These are phyloP conservation scores for Columba janthina DNA, from an alignment of 2,113 vertebrate species.

Conservation along the genomic window DNA sequence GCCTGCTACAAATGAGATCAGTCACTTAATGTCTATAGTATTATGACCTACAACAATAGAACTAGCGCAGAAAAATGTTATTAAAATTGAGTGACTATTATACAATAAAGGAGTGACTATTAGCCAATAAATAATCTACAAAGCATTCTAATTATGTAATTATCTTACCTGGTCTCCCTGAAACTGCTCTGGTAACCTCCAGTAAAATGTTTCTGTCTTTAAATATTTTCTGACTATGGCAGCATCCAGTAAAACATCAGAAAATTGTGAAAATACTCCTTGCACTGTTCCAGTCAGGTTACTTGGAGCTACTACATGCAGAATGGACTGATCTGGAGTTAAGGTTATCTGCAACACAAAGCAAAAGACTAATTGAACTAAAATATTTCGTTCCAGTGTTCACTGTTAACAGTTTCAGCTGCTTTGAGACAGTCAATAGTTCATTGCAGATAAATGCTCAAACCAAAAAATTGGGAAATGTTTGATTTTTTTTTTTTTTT, in stretches of 20 bases:
- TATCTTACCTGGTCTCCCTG: constrained; percentile 83
- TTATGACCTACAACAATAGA: not conserved
- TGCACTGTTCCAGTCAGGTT: constrained; percentile 79
- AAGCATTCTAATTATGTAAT: not conserved
- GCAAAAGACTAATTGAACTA: not conserved
- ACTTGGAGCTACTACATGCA: constrained; percentile 83
- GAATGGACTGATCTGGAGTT: constrained; percentile 46
- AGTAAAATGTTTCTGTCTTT: constrained; percentile 84
- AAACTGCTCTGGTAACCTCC: constrained; percentile 84
- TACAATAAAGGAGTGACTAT: not conserved
- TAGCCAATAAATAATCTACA: not conserved
- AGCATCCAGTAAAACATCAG: constrained; percentile 83
- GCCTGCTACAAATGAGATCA: not conserved
- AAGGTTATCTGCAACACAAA: constrained; percentile 73
- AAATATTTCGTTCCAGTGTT: not conserved
- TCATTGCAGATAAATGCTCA: not conserved
- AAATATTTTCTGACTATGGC: constrained; percentile 67
- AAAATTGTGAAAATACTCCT: constrained; percentile 82
- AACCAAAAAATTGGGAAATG: not conserved
- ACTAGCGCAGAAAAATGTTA: not conserved
- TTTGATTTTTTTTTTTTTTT: not conserved
- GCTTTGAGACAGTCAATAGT: not conserved
- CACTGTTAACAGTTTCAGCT: not conserved
- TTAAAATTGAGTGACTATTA: not conserved
- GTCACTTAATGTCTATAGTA: not conserved